These are phyloP conservation scores for Vireo altiloquus DNA, from an alignment of 2,113 vertebrate species.

Conservation along the genomic window DNA sequence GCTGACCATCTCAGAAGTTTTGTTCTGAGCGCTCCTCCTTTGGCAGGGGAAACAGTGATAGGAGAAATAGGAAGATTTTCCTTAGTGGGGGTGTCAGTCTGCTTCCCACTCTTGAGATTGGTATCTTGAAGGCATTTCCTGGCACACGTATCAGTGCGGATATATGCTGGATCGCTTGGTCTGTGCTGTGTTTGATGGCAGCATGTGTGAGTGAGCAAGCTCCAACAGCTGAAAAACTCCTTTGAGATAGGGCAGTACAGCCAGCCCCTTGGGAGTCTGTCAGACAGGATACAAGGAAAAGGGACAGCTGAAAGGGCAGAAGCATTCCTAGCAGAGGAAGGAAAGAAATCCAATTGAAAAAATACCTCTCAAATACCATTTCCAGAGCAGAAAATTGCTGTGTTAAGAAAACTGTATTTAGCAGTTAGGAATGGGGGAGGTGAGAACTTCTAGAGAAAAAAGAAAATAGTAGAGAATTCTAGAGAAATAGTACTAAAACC, in stretches of 20 bases:
- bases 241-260: neutral
- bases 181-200: neutral
- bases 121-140: neutral
- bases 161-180: neutral
- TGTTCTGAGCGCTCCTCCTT: neutral
- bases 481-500: neutral
- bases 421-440: neutral
- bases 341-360: neutral
- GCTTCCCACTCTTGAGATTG: neutral
- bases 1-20: neutral
- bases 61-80: neutral
- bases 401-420: neutral
- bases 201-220: fast-evolving
- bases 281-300: neutral
- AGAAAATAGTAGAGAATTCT: neutral
- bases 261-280: neutral
- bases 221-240: neutral
- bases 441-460: neutral
- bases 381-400: neutral
- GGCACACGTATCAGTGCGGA: fast-evolving
- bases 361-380: neutral
- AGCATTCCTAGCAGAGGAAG: neutral
- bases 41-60: neutral
- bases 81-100: neutral
- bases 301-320: neutral